Evolutionary conservation across 2,888 invertebrate genomes (phyloP).

Genomic region (Cheilosia soror): DNA sequence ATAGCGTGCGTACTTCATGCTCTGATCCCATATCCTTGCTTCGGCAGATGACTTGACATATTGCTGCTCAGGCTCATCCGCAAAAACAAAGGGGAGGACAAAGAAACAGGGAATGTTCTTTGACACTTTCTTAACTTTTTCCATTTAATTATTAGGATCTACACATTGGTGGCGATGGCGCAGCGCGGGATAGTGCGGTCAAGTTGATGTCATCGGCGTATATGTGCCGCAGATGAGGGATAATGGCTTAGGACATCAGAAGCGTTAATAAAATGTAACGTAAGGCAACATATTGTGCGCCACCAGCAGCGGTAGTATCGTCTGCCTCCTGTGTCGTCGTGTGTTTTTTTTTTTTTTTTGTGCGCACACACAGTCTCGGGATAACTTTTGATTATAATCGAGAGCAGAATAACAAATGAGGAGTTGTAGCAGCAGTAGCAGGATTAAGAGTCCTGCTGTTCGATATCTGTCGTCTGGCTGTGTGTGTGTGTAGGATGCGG

Average conservation of each 20-base stretch:
- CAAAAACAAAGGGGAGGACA: not conserved
- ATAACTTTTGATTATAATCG: slow-evolving; percentile 83
- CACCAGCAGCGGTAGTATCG: slow-evolving; percentile 16
- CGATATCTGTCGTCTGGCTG: slow-evolving; percentile 54
- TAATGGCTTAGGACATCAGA: slow-evolving; percentile 70
- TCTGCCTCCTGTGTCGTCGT: slow-evolving; percentile 31
- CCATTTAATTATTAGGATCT: slow-evolving; percentile 74
- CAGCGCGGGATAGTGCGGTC: slow-evolving; percentile 22
- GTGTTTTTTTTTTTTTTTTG: slow-evolving; percentile 4
- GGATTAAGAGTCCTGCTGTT: slow-evolving; percentile 52
- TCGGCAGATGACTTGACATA: slow-evolving; percentile 54
- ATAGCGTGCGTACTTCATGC: slow-evolving; percentile 40
- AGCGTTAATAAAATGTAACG: slow-evolving; percentile 72
- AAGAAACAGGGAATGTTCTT: slow-evolving; percentile 26
- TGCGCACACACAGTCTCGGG: slow-evolving; percentile 61
- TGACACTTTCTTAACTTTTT: slow-evolving; percentile 75
- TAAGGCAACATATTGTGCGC: slow-evolving; percentile 68
- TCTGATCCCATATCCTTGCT: not conserved
- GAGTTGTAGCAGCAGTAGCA: slow-evolving; percentile 34
- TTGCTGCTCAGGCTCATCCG: slow-evolving; percentile 8
- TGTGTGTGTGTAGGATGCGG: slow-evolving; percentile 12
- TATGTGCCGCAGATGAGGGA: slow-evolving; percentile 49
- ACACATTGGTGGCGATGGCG: slow-evolving; percentile 39
- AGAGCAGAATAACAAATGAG: slow-evolving; percentile 82
- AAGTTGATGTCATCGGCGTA: slow-evolving; percentile 43